Evolutionary conservation across 2,797 vertebrate genomes (phyloP).

Genomic region (Miichthys miiuy): DNA sequence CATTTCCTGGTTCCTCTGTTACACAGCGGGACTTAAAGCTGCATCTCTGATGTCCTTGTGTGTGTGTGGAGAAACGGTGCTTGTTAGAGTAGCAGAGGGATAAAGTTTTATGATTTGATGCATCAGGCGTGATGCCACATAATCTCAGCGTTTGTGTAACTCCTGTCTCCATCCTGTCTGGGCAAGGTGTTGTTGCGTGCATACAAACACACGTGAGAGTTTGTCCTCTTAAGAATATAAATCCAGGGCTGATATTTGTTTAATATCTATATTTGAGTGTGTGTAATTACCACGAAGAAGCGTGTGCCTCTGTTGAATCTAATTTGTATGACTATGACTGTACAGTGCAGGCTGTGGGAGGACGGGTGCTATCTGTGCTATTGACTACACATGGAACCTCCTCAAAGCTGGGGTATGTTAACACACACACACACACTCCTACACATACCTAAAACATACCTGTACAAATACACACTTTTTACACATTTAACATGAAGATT

Average conservation of each 20-base stretch:
- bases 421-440: conserved; percentile 22
- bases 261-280: background rate
- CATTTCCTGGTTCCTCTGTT: conserved; percentile 77
- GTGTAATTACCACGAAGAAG: background rate
- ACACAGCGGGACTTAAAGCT: conserved; percentile 73
- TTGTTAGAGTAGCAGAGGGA: conserved; percentile 57
- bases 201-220: background rate
- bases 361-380: conserved; percentile 98
- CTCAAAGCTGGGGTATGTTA: conserved; percentile 95
- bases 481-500: background rate
- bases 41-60: conserved; percentile 52
- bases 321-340: conserved; percentile 58
- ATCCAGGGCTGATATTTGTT: background rate
- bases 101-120: conserved; percentile 67
- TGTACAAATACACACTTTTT: conserved; percentile 8
- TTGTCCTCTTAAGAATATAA: background rate
- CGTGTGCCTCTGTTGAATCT: conserved; percentile 22
- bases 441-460: background rate
- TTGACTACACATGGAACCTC: conserved; percentile 99
- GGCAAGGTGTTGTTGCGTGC: conserved; percentile 1
- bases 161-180: conserved; percentile 75
- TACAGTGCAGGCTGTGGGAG: conserved; percentile 97
- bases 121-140: conserved; percentile 45
- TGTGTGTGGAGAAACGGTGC: conserved; percentile 33
- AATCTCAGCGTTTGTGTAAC: conserved; percentile 51